Conservation (phyloP, 2,797 vertebrate genomes). For the Girardinus metallicus region DNA sequence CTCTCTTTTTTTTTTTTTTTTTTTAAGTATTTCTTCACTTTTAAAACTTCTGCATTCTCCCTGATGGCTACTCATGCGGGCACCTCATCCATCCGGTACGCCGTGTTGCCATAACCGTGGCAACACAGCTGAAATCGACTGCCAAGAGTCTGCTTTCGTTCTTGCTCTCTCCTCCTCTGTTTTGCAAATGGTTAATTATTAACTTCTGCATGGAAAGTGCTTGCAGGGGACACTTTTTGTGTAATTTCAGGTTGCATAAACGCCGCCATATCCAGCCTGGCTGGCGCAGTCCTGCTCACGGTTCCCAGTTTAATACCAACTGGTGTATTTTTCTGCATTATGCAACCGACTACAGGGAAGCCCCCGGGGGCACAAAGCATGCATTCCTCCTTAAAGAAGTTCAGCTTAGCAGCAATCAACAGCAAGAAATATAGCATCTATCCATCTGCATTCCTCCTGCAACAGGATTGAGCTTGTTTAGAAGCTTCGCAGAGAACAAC, state of each 20-base stretch:
- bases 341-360: conserved; percentile 13
- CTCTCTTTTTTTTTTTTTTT: conserved; percentile 1
- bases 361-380: conserved; percentile 27
- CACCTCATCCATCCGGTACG: conserved; percentile 38
- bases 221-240: conserved; percentile 35
- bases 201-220: conserved; percentile 44
- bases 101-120: conserved; percentile 48
- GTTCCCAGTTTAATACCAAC: conserved; percentile 14
- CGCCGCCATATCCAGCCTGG: conserved; percentile 32
- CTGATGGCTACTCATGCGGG: conserved; percentile 46
- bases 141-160: conserved; percentile 34
- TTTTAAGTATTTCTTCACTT: conserved; percentile 16
- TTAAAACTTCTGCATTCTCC: conserved; percentile 45
- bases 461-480: conserved; percentile 54
- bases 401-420: conserved; percentile 22
- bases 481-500: conserved; percentile 38
- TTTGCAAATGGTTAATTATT: conserved; percentile 53
- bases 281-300: conserved; percentile 4
- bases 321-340: conserved; percentile 32
- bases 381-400: conserved; percentile 31
- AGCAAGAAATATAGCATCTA: conserved; percentile 7
- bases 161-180: conserved; percentile 23
- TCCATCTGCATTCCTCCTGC: conserved; percentile 41
- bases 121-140: conserved; percentile 31
- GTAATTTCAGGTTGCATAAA: conserved; percentile 30